Percentiles rank a stretch among this genome's conserved stretches.
Conservation (phyloP, 2,797 vertebrate species). For the Mormyrus proboscirostris region DNA sequence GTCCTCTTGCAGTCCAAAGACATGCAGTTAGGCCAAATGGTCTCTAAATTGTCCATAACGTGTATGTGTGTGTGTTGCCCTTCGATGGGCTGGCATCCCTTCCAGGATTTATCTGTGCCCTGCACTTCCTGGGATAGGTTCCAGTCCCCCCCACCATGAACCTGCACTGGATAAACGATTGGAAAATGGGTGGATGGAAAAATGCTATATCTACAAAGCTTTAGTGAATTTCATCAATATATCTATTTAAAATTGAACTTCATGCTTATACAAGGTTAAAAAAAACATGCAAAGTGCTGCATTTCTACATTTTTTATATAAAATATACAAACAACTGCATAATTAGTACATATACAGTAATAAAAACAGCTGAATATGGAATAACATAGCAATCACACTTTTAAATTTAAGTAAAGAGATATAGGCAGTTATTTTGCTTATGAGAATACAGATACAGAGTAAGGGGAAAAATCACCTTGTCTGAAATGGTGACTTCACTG, state of each 20-base stretch:
- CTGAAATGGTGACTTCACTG: conserved; percentile 40
- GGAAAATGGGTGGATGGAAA: background rate
- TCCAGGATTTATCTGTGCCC: background rate
- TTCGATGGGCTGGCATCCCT: background rate
- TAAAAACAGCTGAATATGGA: background rate
- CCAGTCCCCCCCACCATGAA: background rate
- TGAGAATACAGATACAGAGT: background rate
- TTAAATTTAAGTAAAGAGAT: background rate
- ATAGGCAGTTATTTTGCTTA: background rate
- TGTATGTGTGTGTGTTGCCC: background rate
- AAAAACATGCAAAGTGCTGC: background rate
- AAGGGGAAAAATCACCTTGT: conserved; percentile 45
- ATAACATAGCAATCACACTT: background rate
- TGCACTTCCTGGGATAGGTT: background rate
- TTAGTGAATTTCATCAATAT: background rate
- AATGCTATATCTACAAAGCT: background rate
- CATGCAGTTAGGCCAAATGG: background rate
- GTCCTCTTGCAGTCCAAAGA: background rate
- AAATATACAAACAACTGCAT: background rate
- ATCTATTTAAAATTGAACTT: background rate
- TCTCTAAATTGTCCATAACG: background rate
- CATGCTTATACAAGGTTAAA: background rate
- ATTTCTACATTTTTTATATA: background rate
- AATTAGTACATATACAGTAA: background rate
- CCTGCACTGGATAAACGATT: background rate